Conservation (phyloP, 2,888 invertebrate species). For the Scelioninae gen. 2 region DNA sequence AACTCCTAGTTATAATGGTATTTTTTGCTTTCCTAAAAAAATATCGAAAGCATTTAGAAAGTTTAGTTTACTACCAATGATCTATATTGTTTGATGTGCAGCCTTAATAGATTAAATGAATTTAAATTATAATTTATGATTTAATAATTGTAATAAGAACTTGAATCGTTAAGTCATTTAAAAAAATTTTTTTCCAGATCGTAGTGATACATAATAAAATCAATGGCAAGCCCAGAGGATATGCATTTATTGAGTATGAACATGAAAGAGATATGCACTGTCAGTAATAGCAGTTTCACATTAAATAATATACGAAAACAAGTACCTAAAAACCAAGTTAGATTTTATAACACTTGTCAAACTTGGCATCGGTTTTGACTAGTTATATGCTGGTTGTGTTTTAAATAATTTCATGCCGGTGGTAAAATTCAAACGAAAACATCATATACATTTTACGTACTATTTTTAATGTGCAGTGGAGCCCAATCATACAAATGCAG, state of each 20-base stretch:
- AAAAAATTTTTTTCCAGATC: slow-evolving; percentile 80
- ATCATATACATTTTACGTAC: slow-evolving; percentile 62
- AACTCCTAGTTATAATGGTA: too few relatives aligned
- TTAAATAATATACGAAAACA: slow-evolving; percentile 48
- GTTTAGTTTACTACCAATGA: too few relatives aligned
- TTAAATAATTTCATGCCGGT: slow-evolving; percentile 20
- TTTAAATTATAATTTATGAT: too few relatives aligned
- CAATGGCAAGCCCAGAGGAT: slow-evolving; percentile 96
- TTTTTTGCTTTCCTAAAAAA: too few relatives aligned
- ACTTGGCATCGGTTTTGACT: slow-evolving; percentile 72
- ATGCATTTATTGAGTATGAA: slow-evolving; percentile 99
- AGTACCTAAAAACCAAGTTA: slow-evolving; percentile 50
- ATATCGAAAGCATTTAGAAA: too few relatives aligned
- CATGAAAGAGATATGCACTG: slow-evolving; percentile 99
- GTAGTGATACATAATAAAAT: slow-evolving; percentile 90
- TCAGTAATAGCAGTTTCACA: slow-evolving; percentile 80
- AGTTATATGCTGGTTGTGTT: slow-evolving; percentile 62
- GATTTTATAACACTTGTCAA: slow-evolving; percentile 70
- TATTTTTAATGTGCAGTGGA: slow-evolving; percentile 65
- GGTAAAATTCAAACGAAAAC: slow-evolving; percentile 58
- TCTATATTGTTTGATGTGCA: too few relatives aligned
- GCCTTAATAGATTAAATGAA: too few relatives aligned
- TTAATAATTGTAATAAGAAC: too few relatives aligned
- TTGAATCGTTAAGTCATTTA: too few relatives aligned
- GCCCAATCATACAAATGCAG: slow-evolving; percentile 68